Conservation (phyloP, 2,113 vertebrate genomes). For the Odontesthes bonariensis region DNA sequence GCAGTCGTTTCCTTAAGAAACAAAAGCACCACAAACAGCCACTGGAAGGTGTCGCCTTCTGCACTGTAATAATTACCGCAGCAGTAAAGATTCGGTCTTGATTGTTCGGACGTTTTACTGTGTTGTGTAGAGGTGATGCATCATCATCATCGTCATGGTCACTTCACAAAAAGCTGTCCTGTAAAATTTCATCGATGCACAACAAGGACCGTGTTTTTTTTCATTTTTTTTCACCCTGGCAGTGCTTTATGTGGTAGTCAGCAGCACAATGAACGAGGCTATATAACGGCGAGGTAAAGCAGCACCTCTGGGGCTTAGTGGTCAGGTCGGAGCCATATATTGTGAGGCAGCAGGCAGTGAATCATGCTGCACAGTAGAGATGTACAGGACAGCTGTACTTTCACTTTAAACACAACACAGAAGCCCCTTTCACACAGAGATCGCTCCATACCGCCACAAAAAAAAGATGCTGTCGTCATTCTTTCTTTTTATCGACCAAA, state of each 20-base stretch:
- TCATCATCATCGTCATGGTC: slow-evolving; percentile 26
- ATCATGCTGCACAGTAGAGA: slow-evolving; percentile 6
- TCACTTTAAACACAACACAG: neutral
- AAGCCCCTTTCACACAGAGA: neutral
- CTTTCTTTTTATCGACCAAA: no score
- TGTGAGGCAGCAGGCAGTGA: neutral
- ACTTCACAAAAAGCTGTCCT: slow-evolving; percentile 35
- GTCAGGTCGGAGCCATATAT: slow-evolving; percentile 3
- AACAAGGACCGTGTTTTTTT: slow-evolving; percentile 27
- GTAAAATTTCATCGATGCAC: slow-evolving; percentile 52
- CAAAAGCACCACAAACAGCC: no score
- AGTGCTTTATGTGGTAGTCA: slow-evolving; percentile 15
- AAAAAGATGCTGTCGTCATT: no score
- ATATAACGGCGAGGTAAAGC: slow-evolving; percentile 31
- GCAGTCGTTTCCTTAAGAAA: neutral
- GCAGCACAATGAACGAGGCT: slow-evolving; percentile 9
- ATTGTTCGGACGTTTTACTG: neutral
- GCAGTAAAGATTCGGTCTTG: slow-evolving; percentile 4
- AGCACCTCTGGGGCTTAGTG: neutral
- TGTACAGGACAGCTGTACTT: neutral
- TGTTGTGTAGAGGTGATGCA: slow-evolving; percentile 5
- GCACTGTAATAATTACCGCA: neutral
- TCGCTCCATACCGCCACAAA: no score
- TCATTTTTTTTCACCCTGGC: slow-evolving; percentile 3
- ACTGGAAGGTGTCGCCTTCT: neutral